Base-by-base conservation (phyloP, 1,140 invertebrate species). In the Procambarus virginalis region DNA sequence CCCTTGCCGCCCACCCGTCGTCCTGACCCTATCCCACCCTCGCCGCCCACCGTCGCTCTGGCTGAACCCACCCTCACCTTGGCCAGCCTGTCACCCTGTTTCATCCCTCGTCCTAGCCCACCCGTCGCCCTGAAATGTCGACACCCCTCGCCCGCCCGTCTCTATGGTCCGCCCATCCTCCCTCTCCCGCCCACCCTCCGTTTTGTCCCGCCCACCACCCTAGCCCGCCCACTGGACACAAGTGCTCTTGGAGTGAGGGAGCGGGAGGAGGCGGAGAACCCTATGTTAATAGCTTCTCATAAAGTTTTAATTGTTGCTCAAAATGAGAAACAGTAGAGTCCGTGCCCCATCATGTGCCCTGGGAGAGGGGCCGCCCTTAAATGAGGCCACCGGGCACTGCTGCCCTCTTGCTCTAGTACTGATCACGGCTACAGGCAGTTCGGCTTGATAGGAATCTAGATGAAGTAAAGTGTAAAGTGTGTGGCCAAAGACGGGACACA, bases 241-340 rank as follows among this genome's bases (percentile, higher is more conserved):
- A 49, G 10, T 22, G 55, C 6, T 82, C 12, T 51, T 12, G 12
- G 58, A 45, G n/a, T 45, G 45, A 17, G n/a, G 14, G 80, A 64
- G 80, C 14, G 8, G 70, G 75, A 55, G 48, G 73, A 75, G 84
- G 84, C 34, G 75, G 84, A 58, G 75, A 85, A 58, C 20, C 12
- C 49, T 77, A 85, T 85, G 70, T 77, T 87, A 87, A 87, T 87
- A 78, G 85, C 55, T 87, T 70, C 85, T 87, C 85, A 87, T 87
- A 87, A 87, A 73, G 14, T 80, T 87, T 87, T 87, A 87, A 87
- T 87, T 87, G 85, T 87, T 87, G 85, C 85, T 70, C 85, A 87
- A 87, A 87, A 87, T 87, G 85, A 87, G 78, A 87, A 87, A 87
- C 85, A 87, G 85, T 87, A 87, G 85, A 87, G 77, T 86, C 73